Evolutionary conservation across 2,888 invertebrate genomes (phyloP).

Genomic region (Perithous albicinctus): DNA sequence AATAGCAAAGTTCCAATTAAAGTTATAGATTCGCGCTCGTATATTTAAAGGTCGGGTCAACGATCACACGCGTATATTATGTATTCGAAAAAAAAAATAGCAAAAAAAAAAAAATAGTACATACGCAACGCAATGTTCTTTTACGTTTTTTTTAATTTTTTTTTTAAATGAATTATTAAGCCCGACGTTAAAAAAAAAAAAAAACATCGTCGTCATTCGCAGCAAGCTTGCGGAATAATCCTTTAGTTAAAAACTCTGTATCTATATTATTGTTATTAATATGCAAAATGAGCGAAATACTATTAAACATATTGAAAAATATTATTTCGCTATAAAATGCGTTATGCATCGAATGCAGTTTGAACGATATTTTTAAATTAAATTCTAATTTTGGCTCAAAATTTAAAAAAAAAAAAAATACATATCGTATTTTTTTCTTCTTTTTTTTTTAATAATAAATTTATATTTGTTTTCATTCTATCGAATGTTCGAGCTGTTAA

Average conservation of each 20-base stretch:
- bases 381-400: neutral
- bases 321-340: neutral
- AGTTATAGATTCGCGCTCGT: constrained; percentile 62
- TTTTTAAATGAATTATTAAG: constrained; percentile 13
- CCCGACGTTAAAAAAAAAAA: neutral
- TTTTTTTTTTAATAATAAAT: constrained; percentile 17
- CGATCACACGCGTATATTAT: constrained; percentile 16
- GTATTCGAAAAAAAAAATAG: neutral
- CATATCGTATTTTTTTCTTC: constrained; percentile 15
- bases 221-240: constrained; percentile 61
- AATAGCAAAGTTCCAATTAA: constrained; percentile 80
- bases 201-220: constrained; percentile 16
- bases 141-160: too few relatives aligned
- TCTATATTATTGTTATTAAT: constrained; percentile 16
- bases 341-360: neutral
- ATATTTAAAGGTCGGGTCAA: constrained; percentile 34
- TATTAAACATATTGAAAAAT: constrained; percentile 34
- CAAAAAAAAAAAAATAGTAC: constrained; percentile 9
- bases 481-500: constrained; percentile 20
- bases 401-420: constrained; percentile 5
- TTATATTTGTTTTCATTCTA: constrained; percentile 5
- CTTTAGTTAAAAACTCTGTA: constrained; percentile 29
- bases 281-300: neutral
- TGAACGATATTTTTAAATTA: neutral
- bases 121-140: constrained; percentile 34